These are phyloP conservation scores for Gila orcuttii DNA, from an alignment of 2,113 vertebrate genomes.

Conservation along the genomic window DNA sequence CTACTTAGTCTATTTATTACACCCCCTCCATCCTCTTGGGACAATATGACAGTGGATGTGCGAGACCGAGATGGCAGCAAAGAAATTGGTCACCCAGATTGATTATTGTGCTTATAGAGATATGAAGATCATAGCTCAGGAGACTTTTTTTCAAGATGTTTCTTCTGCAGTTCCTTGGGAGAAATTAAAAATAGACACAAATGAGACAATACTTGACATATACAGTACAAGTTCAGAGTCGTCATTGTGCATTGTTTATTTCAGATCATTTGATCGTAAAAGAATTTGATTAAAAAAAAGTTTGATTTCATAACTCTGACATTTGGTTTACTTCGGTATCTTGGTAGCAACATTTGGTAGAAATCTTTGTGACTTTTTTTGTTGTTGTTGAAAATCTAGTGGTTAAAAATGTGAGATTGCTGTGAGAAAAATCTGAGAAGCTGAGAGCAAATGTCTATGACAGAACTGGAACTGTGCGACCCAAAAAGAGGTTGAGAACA, in stretches of 20 bases:
- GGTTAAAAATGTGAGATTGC: background rate
- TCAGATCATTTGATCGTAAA: background rate
- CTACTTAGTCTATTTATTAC: background rate
- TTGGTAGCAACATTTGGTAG: background rate
- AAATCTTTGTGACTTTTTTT: background rate
- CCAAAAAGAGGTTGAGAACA: background rate
- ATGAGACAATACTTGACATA: background rate
- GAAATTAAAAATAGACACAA: background rate
- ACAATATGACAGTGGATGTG: slow-evolving; percentile 14
- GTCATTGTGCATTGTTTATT: background rate
- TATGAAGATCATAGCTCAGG: background rate
- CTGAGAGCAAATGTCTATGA: background rate
- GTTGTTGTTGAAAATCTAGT: background rate
- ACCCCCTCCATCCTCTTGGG: slow-evolving; percentile 36
- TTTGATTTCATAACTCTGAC: background rate
- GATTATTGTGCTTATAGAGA: background rate
- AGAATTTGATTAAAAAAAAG: background rate
- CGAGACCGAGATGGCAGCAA: background rate
- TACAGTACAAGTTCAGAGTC: background rate
- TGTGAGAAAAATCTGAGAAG: background rate
- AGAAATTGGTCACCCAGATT: background rate
- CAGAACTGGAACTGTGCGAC: background rate
- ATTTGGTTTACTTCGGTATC: background rate
- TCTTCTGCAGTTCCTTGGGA: background rate
- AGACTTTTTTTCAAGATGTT: background rate